Evolutionary conservation across 2,888 invertebrate species (phyloP), one percentile per base, ranked within the genome.

Genomic region (Cantharis flavilabris): DNA sequence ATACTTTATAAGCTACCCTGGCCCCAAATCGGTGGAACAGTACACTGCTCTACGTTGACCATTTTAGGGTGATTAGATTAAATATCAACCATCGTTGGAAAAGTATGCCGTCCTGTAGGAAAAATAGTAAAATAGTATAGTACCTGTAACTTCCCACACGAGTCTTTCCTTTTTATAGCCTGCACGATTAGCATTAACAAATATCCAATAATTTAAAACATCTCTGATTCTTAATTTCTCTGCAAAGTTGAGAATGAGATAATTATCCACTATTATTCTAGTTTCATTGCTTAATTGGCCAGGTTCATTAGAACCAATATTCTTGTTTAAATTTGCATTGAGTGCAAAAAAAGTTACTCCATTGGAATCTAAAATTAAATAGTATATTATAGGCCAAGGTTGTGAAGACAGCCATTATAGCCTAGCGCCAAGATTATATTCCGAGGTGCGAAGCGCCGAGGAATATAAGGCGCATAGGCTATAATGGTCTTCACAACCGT

Each of bases 291-390:
- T 84, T 62, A 92, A 89, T 3, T 89, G 86, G 0, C 94, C 94
- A 0, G 89, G 87, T 72, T 91, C 90, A 7, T 87, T 88, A 1
- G 85, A 84, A 4, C 63, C 70, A 76, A 94, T 91, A 0, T 84
- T 83, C 23, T 89, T 88, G 84, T 94, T 94, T n/a, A 92, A 82
- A 80, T 92, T 92, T 0, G 92, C 92, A 87, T 94, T 92, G 85
- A 94, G 93, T 0, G 89, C 91, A 82, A 94, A 93, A 9, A 92
- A 28, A 3, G 23, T 30, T 16, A n/a, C 10, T 3, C n/a, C 20
- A 13, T 49, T 18, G 11, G 62, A 23, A 20, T 30, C 71, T 67
- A 67, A 5, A 26, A 67, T n/a, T 65, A 10, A 16, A n/a, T n/a
- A n/a, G n/a, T n/a, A n/a, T n/a, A n/a, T n/a, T n/a, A n/a, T n/a